These are phyloP conservation scores for Anoncus sp. DNA, from an alignment of 2,888 invertebrate genomes.

Conservation along the genomic window DNA sequence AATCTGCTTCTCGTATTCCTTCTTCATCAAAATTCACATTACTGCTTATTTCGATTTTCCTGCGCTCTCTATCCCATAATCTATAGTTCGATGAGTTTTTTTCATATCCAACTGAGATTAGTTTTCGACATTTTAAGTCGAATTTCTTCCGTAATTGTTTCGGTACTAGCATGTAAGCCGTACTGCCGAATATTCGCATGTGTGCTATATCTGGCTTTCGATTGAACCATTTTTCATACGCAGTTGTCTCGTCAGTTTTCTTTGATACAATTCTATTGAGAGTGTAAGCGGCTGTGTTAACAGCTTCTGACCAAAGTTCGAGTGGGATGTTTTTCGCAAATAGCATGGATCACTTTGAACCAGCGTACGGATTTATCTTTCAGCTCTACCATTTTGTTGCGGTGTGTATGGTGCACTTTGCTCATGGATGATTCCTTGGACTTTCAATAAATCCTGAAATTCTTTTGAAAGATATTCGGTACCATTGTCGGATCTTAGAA, in stretches of 20 bases:
- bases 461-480: too few relatives aligned
- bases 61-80: too few relatives aligned
- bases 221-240: slow-evolving; percentile 17
- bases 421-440: too few relatives aligned
- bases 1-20: too few relatives aligned
- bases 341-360: slow-evolving; percentile 27
- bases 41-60: too few relatives aligned
- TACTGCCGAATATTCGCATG: slow-evolving; percentile 6
- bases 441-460: too few relatives aligned
- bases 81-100: slow-evolving; percentile 5
- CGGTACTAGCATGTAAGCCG: slow-evolving; percentile 13
- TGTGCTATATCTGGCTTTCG: background rate
- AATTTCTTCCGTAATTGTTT: slow-evolving; percentile 13
- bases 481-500: too few relatives aligned
- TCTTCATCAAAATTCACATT: too few relatives aligned
- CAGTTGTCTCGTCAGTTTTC: background rate
- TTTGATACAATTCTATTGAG: background rate
- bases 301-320: slow-evolving; percentile 27
- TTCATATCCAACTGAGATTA: slow-evolving; percentile 5
- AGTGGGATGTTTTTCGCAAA: slow-evolving; percentile 5
- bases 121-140: background rate
- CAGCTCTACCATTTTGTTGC: slow-evolving; percentile 39
- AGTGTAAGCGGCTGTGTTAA: slow-evolving; percentile 14
- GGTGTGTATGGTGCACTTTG: too few relatives aligned
- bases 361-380: slow-evolving; percentile 19